These are phyloP conservation scores for Chrysodeixis includens DNA, from an alignment of 2,888 invertebrate species.

Conservation along the genomic window DNA sequence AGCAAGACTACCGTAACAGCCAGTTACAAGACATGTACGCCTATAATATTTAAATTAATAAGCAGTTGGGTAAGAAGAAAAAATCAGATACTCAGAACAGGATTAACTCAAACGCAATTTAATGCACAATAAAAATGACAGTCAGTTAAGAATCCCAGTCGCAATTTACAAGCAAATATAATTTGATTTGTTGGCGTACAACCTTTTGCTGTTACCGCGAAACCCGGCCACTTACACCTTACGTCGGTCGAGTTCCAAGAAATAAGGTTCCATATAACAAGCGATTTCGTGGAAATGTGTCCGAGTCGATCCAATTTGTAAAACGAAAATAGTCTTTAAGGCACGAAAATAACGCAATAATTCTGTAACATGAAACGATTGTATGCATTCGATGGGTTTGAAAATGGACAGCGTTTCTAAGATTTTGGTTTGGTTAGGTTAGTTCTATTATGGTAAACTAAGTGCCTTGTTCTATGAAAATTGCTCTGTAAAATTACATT, in stretches of 20 bases:
- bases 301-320: conserved; percentile 4
- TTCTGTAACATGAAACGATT: no score
- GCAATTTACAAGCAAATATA: not conserved
- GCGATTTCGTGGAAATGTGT: conserved; percentile 13
- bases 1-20: no score
- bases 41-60: not conserved
- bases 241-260: not conserved
- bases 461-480: no score
- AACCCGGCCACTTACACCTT: not conserved
- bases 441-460: no score
- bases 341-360: not conserved
- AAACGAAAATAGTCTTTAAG: not conserved
- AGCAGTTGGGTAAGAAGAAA: not conserved
- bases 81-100: not conserved
- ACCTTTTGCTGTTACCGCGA: not conserved
- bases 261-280: not conserved
- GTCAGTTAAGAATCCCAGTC: not conserved
- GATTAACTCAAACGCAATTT: not conserved
- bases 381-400: no score
- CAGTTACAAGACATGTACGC: no score
- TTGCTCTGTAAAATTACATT: no score
- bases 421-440: no score
- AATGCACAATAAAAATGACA: not conserved
- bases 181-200: not conserved
- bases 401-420: no score